These are phyloP conservation scores for Samia ricini DNA, from an alignment of 1,140 invertebrate species.

Conservation along the genomic window DNA sequence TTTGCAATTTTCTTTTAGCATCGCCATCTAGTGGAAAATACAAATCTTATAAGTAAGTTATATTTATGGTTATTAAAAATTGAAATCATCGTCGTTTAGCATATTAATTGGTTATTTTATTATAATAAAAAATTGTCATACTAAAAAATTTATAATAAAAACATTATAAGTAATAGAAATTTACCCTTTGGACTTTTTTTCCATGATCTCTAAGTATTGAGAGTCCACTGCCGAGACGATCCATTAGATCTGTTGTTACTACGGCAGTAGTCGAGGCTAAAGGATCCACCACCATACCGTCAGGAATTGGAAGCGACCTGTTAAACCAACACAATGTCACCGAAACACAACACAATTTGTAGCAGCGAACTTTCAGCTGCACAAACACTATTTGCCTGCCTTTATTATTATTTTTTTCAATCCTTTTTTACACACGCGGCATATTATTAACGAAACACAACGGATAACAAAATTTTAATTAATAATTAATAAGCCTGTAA, in stretches of 20 bases:
- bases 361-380: background rate
- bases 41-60: too few species aligned
- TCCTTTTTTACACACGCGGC: background rate
- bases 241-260: conserved; percentile 63
- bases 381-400: background rate
- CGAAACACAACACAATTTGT: background rate
- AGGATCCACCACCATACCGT: conserved; percentile 67
- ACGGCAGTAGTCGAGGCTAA: conserved; percentile 59
- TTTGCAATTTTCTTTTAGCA: too few species aligned
- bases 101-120: too few species aligned
- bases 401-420: background rate
- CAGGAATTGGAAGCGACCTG: conserved; percentile 65
- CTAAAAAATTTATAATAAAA: too few species aligned
- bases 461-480: background rate
- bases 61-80: too few species aligned
- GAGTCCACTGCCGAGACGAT: conserved; percentile 61
- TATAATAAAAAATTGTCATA: too few species aligned
- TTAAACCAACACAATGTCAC: conserved; percentile 2
- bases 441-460: background rate
- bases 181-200: conserved; percentile 70
- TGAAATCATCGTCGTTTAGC: too few species aligned
- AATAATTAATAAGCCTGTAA: background rate
- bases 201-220: conserved; percentile 61
- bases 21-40: too few species aligned
- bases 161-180: too few species aligned